Conservation (phyloP, 2,797 vertebrate genomes). For the Protonibea diacanthus region DNA sequence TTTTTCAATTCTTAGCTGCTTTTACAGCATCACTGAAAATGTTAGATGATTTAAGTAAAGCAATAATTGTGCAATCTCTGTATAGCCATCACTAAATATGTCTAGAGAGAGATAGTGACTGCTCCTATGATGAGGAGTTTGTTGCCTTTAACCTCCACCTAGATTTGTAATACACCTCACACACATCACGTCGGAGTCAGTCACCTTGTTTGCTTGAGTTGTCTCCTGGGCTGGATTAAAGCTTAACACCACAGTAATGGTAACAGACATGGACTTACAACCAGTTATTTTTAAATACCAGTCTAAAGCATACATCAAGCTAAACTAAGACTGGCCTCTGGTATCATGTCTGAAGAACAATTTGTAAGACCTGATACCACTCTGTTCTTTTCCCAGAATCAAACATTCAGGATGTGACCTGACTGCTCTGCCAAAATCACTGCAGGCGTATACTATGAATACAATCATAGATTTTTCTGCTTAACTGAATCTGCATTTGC, state of each 20-base stretch:
- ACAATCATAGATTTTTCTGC: conserved; percentile 10
- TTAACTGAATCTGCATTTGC: conserved; percentile 10
- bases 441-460: conserved; percentile 19
- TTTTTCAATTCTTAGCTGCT: not conserved
- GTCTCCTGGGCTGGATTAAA: conserved; percentile 14
- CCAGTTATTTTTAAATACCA: not conserved
- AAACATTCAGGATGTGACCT: conserved; percentile 28
- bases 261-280: conserved; percentile 7
- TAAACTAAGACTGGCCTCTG: not conserved
- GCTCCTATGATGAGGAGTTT: not conserved
- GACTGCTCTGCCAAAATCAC: conserved; percentile 24
- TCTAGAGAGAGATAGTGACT: not conserved
- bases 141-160: conserved; percentile 14
- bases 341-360: not conserved
- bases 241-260: conserved; percentile 12
- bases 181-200: conserved; percentile 34
- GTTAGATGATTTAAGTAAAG: not conserved
- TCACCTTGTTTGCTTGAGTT: conserved; percentile 33
- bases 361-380: not conserved
- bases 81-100: not conserved
- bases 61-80: not conserved
- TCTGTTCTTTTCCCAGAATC: conserved; percentile 24
- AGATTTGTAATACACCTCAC: conserved; percentile 33
- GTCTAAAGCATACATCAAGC: not conserved
- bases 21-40: conserved; percentile 3